Evolutionary conservation across 2,797 vertebrate genomes (phyloP), one percentile per base, ranked within the genome.

Genomic region (Brachyalestes nurse): DNA sequence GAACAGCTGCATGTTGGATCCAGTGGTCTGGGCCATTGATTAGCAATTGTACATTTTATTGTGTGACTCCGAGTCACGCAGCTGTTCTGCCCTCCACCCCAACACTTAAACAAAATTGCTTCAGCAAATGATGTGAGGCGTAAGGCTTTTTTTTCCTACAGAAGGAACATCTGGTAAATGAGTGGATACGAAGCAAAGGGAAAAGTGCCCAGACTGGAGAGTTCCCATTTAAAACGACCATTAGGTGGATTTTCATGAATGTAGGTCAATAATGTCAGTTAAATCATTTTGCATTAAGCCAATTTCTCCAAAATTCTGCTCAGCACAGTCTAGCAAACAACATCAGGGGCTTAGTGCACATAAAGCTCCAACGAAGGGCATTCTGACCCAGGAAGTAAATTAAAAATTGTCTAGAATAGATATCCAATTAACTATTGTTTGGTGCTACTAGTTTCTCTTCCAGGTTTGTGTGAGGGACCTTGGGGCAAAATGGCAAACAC

Each of bases 141-240:
- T 65, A 82, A 57, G 23, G 55, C 28, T 25, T 47, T 10, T 51
- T 23, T 64, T 47, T 23, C 4, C 55, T 78, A 65, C 60, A 67
- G 72, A 62, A 49, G 73, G 69, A 34, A 82, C 80, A 82, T 73
- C 80, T 82, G 80, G 38, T 82, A 73, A 78, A 82, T 78, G 61
- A 82, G 66, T 78, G 61, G 51, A 66, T 82, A 38, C 60, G 49
- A 60, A 72, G 38, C 51, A 6, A 45, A 60, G 64, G 16, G 38
- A 57, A 67, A 60, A 49, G 51, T 23, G 21, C n/a, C 65, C 75
- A 28, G n/a, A 42, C 74, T 77, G 80, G 55, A 53, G 49, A 16
- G 58, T 70, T 76, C 23, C 53, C 8, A 13, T 40, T 73, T 42
- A 58, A 58, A 23, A 58, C 4, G 1, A 25, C 14, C 25, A 71